A percentile compares a stretch with the other conserved stretches of the same genome.
Conservation (phyloP, 2,113 vertebrate species). For the Rhinolophus sinicus region DNA sequence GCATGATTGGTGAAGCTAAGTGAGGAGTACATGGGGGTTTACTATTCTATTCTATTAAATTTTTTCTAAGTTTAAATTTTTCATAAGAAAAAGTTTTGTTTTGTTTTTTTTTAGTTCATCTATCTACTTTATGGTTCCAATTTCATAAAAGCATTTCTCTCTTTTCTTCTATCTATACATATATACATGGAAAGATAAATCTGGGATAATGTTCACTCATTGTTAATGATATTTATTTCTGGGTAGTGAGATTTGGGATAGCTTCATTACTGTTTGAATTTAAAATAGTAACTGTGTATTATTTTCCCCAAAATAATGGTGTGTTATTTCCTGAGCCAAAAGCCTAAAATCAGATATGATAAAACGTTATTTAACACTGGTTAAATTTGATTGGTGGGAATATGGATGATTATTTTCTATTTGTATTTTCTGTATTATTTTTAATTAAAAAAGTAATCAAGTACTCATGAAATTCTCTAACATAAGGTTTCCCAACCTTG, state of each 20-base stretch:
- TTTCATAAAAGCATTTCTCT: slow-evolving; percentile 15
- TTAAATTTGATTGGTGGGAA: neutral
- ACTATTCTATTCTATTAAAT: slow-evolving; percentile 20
- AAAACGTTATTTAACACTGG: neutral
- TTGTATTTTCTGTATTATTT: neutral
- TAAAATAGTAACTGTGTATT: neutral
- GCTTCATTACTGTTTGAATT: neutral
- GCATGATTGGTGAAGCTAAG: neutral
- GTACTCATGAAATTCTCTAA: neutral
- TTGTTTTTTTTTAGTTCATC: neutral
- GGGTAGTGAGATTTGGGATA: neutral
- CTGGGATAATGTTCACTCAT: neutral
- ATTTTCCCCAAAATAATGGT: neutral
- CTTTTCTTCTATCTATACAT: neutral
- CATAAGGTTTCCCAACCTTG: neutral
- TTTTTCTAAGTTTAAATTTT: slow-evolving; percentile 49
- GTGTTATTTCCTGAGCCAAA: slow-evolving; percentile 7
- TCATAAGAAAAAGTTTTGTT: neutral
- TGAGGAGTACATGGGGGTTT: neutral
- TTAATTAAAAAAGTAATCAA: slow-evolving; percentile 16
- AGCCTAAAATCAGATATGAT: slow-evolving; percentile 13
- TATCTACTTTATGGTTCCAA: neutral
- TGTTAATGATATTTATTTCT: slow-evolving; percentile 8
- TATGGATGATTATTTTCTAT: neutral
- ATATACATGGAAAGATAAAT: neutral